Conservation (phyloP, 1,140 invertebrate genomes). For the Melitaea cinxia region DNA sequence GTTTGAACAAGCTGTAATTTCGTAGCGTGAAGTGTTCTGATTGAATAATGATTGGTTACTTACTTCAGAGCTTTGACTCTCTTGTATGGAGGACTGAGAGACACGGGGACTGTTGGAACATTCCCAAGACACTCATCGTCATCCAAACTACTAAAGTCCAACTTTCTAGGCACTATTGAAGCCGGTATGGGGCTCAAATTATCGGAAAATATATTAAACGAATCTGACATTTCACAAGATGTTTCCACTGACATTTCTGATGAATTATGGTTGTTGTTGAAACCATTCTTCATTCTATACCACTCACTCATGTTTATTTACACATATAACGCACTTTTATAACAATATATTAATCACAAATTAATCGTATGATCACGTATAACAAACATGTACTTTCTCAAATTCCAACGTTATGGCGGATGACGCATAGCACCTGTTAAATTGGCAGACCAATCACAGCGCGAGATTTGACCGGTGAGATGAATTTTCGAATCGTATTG, state of each 20-base stretch:
- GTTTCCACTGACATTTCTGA: constrained; percentile 72
- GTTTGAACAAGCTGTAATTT: constrained; percentile 2
- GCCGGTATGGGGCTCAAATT: constrained; percentile 74
- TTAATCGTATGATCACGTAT: constrained; percentile 35
- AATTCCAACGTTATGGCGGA: constrained; percentile 76
- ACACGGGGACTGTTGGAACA: constrained; percentile 54
- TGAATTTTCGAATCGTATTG: constrained; percentile 62
- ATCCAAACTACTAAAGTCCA: constrained; percentile 72
- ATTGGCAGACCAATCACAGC: constrained; percentile 61
- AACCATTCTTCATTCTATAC: constrained; percentile 70
- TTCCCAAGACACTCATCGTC: constrained; percentile 64
- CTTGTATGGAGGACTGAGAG: constrained; percentile 88
- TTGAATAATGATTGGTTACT: constrained; percentile 36
- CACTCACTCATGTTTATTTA: constrained; percentile 70
- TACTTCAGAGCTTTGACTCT: constrained; percentile 88
- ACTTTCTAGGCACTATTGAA: constrained; percentile 69
- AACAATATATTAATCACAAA: constrained; percentile 46
- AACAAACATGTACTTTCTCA: constrained; percentile 60
- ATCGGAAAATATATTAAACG: constrained; percentile 73
- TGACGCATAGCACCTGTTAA: constrained; percentile 78
- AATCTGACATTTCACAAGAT: constrained; percentile 73
- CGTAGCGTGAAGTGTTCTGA: constrained; percentile 39
- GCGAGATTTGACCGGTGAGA: constrained; percentile 66
- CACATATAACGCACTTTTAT: constrained; percentile 59
- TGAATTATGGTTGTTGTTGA: constrained; percentile 63